Evolutionary conservation across 2,113 vertebrate species (phyloP), one percentile per base, ranked within the genome.

Genomic region (Miniopterus natalensis): DNA sequence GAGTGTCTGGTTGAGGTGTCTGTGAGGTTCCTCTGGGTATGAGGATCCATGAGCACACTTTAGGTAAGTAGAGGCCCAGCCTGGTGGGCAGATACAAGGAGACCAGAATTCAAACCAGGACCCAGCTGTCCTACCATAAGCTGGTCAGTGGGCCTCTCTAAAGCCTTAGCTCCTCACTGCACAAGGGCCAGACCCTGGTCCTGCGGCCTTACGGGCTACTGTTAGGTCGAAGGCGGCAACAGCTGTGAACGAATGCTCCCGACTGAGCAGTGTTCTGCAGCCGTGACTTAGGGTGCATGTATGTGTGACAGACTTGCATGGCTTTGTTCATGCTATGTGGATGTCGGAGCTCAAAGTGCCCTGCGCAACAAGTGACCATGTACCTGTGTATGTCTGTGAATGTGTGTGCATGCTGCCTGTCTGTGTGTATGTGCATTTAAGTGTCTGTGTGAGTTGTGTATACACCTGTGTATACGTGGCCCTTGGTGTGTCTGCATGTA

Each of bases 231-330:
- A 36, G 42, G 55, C 14, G 12, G 18, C 42, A 14, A 20, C 0
- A 8, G 13, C 20, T 23, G n/a, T n/a, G 36, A 73, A 71, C 23
- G 3, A 68, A 6, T 1, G 4, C 47, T 23, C 36, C 70, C 45
- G 2, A 27, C n/a, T 0, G 1, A 70, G 10, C 14, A 4, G n/a
- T 25, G 57, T 53, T 49, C n/a, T n/a, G 25, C n/a, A 18, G 13
- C 42, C 0, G 1, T 15, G 87, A 20, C 45, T 57, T 12, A 36
- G 15, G 51, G 13, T 3, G 1, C 18, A 27, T 1, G 0, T 0
- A 18, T 20, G 21, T 11, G 23, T 40, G 42, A 65, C 55, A 20
- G 36, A 11, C 13, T 55, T 3, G 13, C 0, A 10, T 40, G 53
- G 88, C 27, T 61, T 25, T 20, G 2, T 25, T 21, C 5, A 47